These are phyloP conservation scores for Apodemus agrarius DNA, from an alignment of 2,797 vertebrate genomes.

Conservation along the genomic window DNA sequence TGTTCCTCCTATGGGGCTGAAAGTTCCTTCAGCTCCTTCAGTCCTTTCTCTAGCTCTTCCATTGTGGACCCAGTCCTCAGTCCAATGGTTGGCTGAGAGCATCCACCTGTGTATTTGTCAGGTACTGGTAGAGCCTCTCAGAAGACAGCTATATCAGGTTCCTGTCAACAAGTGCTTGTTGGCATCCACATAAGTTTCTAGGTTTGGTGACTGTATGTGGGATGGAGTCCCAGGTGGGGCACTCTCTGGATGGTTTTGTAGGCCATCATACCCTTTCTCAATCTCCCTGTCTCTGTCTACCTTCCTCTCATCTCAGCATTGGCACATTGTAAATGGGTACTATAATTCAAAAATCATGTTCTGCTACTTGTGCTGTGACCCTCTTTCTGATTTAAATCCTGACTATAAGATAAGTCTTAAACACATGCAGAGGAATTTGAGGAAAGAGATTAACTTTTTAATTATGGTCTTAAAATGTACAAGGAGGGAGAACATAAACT, in stretches of 20 bases:
- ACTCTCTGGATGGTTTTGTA: not conserved
- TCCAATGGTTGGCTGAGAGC: no score
- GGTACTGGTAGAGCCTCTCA: no score
- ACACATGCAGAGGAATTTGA: not conserved
- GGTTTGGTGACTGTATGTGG: no score
- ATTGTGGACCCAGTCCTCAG: no score
- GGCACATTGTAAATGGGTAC: not conserved
- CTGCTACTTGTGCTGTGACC: not conserved
- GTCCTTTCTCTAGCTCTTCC: no score
- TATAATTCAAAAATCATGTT: not conserved
- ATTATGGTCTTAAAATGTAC: not conserved
- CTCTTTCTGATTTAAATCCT: constrained; percentile 84
- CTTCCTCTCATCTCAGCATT: not conserved
- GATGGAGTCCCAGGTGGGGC: no score
- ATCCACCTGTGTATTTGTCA: no score
- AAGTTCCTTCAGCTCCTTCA: no score
- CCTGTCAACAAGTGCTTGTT: no score
- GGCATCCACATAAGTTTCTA: no score
- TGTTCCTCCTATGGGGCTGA: no score
- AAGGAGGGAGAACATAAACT: not conserved
- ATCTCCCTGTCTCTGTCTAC: not conserved
- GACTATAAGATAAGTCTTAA: not conserved
- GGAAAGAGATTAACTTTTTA: not conserved
- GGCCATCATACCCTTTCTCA: not conserved
- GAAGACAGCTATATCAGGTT: no score